Conservation (phyloP, 64 coral and sea anemone species). For the Pocillopora verrucosa region DNA sequence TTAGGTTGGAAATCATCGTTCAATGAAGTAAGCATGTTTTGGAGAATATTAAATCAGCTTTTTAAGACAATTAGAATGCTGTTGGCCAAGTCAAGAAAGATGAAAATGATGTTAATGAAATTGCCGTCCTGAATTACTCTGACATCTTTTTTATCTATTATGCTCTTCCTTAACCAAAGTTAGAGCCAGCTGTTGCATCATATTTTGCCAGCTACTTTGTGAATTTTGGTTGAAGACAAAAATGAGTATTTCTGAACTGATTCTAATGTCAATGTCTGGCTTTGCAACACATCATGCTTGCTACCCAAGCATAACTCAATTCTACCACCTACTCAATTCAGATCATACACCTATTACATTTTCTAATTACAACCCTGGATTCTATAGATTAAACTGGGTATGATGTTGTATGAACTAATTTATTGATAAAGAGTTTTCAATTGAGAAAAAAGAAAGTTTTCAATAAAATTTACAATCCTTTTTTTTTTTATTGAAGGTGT, state of each 20-base stretch:
- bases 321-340: neutral
- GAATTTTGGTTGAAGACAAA: neutral
- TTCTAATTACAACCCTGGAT: neutral
- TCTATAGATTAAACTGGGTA: too few species aligned
- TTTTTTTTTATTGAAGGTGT: conserved; percentile 51
- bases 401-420: too few species aligned
- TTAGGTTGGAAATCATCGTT: too few species aligned
- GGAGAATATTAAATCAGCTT: too few species aligned
- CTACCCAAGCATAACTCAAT: neutral
- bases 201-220: neutral
- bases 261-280: neutral
- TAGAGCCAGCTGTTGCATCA: too few species aligned
- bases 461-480: neutral
- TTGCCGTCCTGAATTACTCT: too few species aligned
- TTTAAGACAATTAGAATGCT: too few species aligned
- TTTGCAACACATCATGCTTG: neutral
- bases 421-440: neutral
- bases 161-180: too few species aligned
- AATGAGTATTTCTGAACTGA: conserved; percentile 1
- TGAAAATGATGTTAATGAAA: too few species aligned
- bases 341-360: conserved; percentile 9
- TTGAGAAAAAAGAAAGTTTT: neutral
- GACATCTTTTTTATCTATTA: too few species aligned
- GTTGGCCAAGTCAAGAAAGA: too few species aligned
- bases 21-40: too few species aligned